phyloP scores from a whole-genome alignment of 2,113 vertebrate genomes.

The Pantherophis guttatus region DNA sequence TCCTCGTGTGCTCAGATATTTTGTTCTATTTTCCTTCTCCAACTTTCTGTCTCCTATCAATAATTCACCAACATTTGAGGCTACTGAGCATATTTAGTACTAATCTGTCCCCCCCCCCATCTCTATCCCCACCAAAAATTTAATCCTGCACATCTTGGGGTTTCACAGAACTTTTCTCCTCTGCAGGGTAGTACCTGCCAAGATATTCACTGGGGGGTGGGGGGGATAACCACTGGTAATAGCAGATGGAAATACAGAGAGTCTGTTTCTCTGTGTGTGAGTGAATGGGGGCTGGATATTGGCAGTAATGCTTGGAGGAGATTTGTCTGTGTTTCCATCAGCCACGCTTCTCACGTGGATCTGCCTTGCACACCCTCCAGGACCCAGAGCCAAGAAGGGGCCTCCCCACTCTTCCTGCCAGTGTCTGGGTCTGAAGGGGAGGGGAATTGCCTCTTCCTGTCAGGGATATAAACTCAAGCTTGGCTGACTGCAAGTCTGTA shows the following conservation, averaged over 20 bases:
- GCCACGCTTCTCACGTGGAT: constrained; percentile 4
- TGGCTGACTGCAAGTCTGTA: background rate
- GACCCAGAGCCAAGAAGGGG: constrained; percentile 20
- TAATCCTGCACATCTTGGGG: background rate
- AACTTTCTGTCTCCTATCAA: background rate
- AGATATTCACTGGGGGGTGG: background rate
- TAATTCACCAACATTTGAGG: background rate
- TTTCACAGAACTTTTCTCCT: background rate
- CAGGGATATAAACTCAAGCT: background rate
- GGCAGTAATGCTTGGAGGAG: background rate
- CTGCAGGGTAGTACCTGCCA: background rate
- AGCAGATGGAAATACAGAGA: background rate
- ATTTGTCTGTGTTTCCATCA: constrained; percentile 6
- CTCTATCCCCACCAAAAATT: background rate
- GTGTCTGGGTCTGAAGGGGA: background rate
- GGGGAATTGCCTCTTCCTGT: constrained; percentile 14
- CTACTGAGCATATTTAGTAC: background rate
- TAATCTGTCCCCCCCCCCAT: background rate
- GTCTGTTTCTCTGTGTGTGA: background rate
- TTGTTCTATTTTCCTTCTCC: background rate
- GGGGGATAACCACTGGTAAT: background rate
- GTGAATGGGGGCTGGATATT: background rate
- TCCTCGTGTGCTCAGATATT: background rate
- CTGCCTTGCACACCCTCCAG: background rate
- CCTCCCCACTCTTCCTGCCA: constrained; percentile 22